phyloP scores from a whole-genome alignment of 2,888 invertebrate species.

The Scelioninae gen. 2 region DNA sequence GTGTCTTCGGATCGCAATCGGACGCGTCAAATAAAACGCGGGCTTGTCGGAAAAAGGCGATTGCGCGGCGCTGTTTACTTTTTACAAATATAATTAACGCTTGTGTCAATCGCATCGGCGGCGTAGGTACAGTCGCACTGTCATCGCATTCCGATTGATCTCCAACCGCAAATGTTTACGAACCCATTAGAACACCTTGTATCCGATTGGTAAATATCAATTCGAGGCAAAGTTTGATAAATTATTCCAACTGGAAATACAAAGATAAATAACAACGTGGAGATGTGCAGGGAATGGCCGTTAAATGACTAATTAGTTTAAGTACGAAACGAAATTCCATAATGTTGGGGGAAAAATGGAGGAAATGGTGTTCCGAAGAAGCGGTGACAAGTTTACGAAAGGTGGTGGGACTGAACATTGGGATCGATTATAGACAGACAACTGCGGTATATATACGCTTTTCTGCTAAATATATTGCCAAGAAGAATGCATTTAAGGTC shows the following conservation, averaged over 20 bases:
- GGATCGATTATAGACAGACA: too few species aligned
- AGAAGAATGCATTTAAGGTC: too few species aligned
- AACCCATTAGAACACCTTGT: constrained; percentile 66
- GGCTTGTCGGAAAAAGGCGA: constrained; percentile 12
- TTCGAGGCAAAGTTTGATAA: constrained; percentile 19
- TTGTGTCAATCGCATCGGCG: constrained; percentile 61
- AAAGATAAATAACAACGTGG: constrained; percentile 26
- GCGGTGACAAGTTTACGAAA: too few species aligned
- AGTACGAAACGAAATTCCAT: constrained; percentile 2
- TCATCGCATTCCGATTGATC: constrained; percentile 70
- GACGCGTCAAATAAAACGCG: constrained; percentile 8
- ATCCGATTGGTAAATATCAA: constrained; percentile 47
- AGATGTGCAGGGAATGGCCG: constrained; percentile 7
- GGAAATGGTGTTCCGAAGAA: too few species aligned
- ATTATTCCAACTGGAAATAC: constrained; percentile 29
- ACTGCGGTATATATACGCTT: too few species aligned
- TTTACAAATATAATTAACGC: constrained; percentile 64
- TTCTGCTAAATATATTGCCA: too few species aligned
- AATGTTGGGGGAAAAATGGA: too few species aligned
- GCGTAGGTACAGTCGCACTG: constrained; percentile 46
- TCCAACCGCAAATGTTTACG: constrained; percentile 69
- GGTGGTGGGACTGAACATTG: too few species aligned
- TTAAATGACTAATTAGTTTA: constrained; percentile 29
- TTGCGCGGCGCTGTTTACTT: constrained; percentile 7
- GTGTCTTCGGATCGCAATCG: too few species aligned